Conservation (phyloP, 1,140 invertebrate genomes). For the Ditylenchus dipsaci region DNA sequence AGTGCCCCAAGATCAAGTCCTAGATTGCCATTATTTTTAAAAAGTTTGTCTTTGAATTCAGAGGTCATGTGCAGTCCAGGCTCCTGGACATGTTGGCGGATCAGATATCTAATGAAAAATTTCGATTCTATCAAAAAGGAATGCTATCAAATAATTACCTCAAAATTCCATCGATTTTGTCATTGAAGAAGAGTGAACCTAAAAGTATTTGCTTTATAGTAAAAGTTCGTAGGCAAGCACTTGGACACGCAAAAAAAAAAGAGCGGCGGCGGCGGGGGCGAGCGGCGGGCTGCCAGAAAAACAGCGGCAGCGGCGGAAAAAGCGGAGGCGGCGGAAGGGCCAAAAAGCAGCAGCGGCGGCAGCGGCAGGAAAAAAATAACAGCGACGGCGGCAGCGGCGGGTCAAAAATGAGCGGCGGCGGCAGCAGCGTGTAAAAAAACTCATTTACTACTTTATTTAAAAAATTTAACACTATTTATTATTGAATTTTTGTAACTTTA, state of each 20-base stretch:
- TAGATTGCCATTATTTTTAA: constrained; percentile 33
- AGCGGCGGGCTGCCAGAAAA: too few relatives aligned
- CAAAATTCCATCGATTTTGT: constrained; percentile 42
- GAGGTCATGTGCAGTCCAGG: constrained; percentile 37
- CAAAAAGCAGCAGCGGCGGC: too few relatives aligned
- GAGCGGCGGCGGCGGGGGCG: too few relatives aligned
- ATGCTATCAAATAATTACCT: constrained; percentile 2
- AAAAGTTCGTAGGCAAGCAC: neutral
- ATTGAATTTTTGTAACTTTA: too few relatives aligned
- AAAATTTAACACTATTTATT: too few relatives aligned
- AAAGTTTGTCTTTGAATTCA: constrained; percentile 36
- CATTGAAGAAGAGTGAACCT: constrained; percentile 27
- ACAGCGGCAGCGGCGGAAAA: constrained; percentile 1
- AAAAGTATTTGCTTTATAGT: constrained; percentile 11
- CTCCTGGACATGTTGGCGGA: constrained; percentile 30
- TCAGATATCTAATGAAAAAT: constrained; percentile 30
- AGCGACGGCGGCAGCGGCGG: too few relatives aligned
- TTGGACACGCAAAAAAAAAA: too few relatives aligned
- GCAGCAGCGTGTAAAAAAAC: too few relatives aligned
- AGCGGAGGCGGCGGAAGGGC: too few relatives aligned
- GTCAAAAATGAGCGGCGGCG: too few relatives aligned
- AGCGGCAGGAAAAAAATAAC: too few relatives aligned
- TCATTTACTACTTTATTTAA: too few relatives aligned
- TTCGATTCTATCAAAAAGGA: neutral
- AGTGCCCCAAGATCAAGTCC: constrained; percentile 65